These are phyloP conservation scores for Platyrinchus mystaceus DNA, from an alignment of 2,797 vertebrate species.

Conservation along the genomic window DNA sequence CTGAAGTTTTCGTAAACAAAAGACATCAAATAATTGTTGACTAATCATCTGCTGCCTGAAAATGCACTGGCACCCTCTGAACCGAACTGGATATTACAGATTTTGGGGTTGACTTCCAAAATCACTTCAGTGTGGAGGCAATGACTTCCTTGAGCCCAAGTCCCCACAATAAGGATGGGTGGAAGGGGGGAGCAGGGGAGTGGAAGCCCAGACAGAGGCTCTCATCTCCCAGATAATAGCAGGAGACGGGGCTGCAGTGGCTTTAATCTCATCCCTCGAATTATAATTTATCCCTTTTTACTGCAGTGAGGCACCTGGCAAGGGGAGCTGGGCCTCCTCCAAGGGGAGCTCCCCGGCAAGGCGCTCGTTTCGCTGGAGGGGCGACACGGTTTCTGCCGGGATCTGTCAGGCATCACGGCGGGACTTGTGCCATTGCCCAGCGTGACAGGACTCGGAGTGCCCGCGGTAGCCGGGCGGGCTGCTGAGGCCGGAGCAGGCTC, in stretches of 20 bases:
- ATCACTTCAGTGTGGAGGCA: neutral
- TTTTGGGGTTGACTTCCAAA: neutral
- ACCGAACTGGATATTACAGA: neutral
- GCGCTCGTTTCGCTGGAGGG: slow-evolving; percentile 26
- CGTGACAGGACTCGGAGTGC: neutral
- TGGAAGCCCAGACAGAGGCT: neutral
- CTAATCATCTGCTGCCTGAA: neutral
- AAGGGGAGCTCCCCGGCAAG: slow-evolving; percentile 1
- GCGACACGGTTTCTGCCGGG: slow-evolving; percentile 4
- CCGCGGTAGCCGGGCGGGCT: neutral
- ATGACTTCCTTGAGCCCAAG: neutral
- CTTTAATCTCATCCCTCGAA: slow-evolving; percentile 21
- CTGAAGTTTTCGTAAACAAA: neutral
- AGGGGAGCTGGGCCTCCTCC: neutral
- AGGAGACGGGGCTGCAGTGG: neutral
- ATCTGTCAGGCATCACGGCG: slow-evolving; percentile 47
- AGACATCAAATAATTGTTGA: neutral
- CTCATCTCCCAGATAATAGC: slow-evolving; percentile 24
- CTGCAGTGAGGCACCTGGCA: slow-evolving; percentile 29
- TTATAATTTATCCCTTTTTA: neutral
- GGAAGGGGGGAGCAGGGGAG: neutral
- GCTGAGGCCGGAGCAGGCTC: neutral
- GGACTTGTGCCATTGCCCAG: neutral
- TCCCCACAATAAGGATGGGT: neutral
- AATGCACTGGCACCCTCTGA: neutral